Percentiles rank a stretch among this genome's conserved stretches.
phyloP scores from a whole-genome alignment of 2,113 vertebrate genomes.

The Rutilus rutilus region DNA sequence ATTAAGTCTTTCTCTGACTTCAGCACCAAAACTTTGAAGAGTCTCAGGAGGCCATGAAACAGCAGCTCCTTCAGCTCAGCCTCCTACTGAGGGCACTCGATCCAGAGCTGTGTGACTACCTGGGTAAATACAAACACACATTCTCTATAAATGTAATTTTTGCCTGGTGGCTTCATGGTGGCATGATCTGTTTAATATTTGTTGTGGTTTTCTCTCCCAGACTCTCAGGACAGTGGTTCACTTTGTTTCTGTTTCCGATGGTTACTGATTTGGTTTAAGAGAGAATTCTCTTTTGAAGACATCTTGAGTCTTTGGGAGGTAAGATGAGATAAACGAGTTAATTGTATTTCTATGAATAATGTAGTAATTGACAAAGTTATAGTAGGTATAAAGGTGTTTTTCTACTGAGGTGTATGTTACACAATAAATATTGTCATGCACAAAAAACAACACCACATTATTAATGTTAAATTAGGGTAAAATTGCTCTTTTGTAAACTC shows the following conservation, averaged over 20 bases:
- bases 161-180: not conserved
- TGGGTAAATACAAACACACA: conserved; percentile 71
- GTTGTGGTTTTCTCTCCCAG: conserved; percentile 52
- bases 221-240: conserved; percentile 81
- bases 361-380: not conserved
- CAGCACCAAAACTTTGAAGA: conserved; percentile 94
- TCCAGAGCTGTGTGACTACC: conserved; percentile 86
- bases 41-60: conserved; percentile 93
- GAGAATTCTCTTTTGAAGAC: conserved; percentile 89
- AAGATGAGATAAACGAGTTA: conserved; percentile 16
- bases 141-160: not conserved
- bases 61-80: conserved; percentile 86
- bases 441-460: not conserved
- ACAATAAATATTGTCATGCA: not conserved
- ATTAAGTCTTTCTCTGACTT: conserved; percentile 12
- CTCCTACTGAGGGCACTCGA: conserved; percentile 85
- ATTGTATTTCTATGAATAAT: not conserved
- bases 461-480: not conserved
- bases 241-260: conserved; percentile 88
- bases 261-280: conserved; percentile 94
- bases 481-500: not conserved
- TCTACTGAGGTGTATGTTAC: not conserved
- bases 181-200: too few relatives aligned
- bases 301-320: conserved; percentile 91
- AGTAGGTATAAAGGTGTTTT: not conserved